Base-by-base conservation (phyloP, 2,888 invertebrate species). In the Protophormia terraenovae region DNA sequence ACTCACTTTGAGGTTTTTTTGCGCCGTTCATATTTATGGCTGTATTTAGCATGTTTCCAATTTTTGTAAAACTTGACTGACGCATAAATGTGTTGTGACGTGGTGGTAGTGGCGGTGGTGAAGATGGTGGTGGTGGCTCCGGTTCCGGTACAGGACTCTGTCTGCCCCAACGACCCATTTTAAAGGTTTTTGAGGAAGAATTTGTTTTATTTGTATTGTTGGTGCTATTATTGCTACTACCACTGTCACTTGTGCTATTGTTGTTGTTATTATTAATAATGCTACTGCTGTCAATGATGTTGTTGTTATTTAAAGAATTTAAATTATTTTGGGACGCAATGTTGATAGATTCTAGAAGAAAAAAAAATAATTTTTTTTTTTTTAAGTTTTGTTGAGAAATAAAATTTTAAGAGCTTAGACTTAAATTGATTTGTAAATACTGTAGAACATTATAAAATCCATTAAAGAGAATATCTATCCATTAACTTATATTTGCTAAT, bases 51-150 rank as follows among this genome's bases (percentile, higher is more conserved):
- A 95, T 94, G 88, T 94, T 94, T 50, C 94, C 94, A 86, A 95
- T 93, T 91, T 94, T 94, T 76, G 94, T 94, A 90, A 95, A 94
- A 92, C 95, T 95, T 86, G 95, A 94, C 90, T 95, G 95, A 86
- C 95, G 93, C 91, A 94, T 94, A 90, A 95, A 92, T 69, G 90
- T 89, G 50, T 90, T 83, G 35, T 82, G 67, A n/a, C 86, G 89
- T 1, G 92, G 92, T 22, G 92, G 92, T 41, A 92, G 87, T 2
- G 91, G 89, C 7, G 90, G 91, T 58, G 92, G 90, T 88, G 91
- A 81, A 90, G 67, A 45, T 73, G 81, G 73, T 67, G 82, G 85
- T 24, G 85, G 85, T 12, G 85, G 92, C 60, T 92, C 92, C 0
- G 92, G 92, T 83, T 92, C 92, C 64, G 90, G 87, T 64, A 90